These are phyloP conservation scores for Tiliacea aurago DNA, from an alignment of 2,888 invertebrate species.

Conservation along the genomic window DNA sequence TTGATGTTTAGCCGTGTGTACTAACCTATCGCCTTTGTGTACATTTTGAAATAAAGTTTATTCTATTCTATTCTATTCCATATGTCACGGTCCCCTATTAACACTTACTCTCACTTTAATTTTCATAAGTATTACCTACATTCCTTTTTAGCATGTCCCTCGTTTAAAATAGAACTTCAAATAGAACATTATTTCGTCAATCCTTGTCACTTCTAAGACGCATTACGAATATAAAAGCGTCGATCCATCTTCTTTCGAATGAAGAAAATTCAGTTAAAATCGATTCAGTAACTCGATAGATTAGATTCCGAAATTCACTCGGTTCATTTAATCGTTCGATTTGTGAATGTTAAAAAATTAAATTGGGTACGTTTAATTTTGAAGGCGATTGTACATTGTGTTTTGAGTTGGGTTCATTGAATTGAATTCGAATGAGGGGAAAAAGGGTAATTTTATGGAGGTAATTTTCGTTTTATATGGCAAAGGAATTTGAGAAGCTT, in stretches of 20 bases:
- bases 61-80: too few relatives aligned
- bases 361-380: conserved; percentile 47
- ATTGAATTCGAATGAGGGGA: conserved; percentile 7
- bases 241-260: conserved; percentile 49
- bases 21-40: too few relatives aligned
- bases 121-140: too few relatives aligned
- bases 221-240: conserved; percentile 47
- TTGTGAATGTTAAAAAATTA: conserved; percentile 45
- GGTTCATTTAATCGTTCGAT: conserved; percentile 48
- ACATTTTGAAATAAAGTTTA: too few relatives aligned
- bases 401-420: conserved; percentile 22
- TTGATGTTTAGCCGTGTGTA: too few relatives aligned
- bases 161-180: conserved; percentile 10
- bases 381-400: conserved; percentile 23
- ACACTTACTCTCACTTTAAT: too few relatives aligned
- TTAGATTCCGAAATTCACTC: conserved; percentile 45
- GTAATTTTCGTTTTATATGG: conserved; percentile 10
- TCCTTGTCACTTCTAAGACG: conserved; percentile 37
- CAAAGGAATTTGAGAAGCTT: not conserved
- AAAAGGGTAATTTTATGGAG: conserved; percentile 33
- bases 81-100: too few relatives aligned
- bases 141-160: too few relatives aligned
- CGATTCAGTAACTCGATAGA: conserved; percentile 48
- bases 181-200: conserved; percentile 38
- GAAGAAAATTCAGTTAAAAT: conserved; percentile 55